Base-by-base conservation (phyloP, 2,797 vertebrate species). In the Smutsia temminckii region DNA sequence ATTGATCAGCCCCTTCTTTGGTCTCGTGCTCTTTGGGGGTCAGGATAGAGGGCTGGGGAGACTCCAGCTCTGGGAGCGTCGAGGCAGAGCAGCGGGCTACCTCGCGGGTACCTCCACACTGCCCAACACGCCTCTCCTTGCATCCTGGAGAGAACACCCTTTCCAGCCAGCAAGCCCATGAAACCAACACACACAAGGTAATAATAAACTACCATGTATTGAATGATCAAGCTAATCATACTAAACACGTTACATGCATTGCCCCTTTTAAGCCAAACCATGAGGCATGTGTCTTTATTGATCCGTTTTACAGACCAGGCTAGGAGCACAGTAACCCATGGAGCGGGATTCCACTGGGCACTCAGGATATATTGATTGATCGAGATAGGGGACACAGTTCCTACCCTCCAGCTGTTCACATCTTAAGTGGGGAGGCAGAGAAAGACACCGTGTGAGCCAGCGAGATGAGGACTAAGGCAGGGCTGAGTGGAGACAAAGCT, bases 71-170 rank as follows among this genome's bases (percentile, higher is more conserved):
- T 2, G 34, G 20, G 61, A 37, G 7, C 27, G 12, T 16, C 10
- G 13, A 57, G 87, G 75, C 72, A 53, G 64, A 49, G 86, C 23
- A 0, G 7, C 9, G 84, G 63, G 49, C 69, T 29, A 55, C 53
- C 2, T 4, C 3, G 42, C 20, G 12, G 23, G 37, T 18, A 3
- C 37, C 69, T 23, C 74, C 12, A 1, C 0, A 29, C 3, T 0
- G 10, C 69, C 63, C 40, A 3, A 2, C 8, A 8, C 27, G 0
- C 8, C 71, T 85, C 74, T 51, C 40, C 20, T 66, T 66, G 68
- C 49, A 4, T 2, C 13, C 32, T 4, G 63, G 89, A 66, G 59
- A 74, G 23, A 46, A 14, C 9, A 27, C 20, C 23, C 59, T 63
- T 17, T 72, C 12, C 63, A 9, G 14, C 5, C 3, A 3, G 5